Evolutionary conservation across 2,113 vertebrate species (phyloP).

Genomic region (Chaetorhynchus papuensis): DNA sequence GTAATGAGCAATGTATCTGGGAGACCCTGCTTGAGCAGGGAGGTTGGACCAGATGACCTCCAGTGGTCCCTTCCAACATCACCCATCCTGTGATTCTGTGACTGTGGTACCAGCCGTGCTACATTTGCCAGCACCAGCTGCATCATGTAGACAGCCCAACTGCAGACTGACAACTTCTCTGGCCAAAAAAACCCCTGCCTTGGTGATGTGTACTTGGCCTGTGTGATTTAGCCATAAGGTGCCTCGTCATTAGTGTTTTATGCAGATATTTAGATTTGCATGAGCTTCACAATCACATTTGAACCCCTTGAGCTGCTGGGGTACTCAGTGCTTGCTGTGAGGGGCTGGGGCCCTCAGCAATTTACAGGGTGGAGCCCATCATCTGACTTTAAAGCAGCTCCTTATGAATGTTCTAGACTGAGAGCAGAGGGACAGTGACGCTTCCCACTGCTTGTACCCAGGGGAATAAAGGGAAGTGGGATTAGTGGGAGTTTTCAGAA

Average conservation of each 20-base stretch:
- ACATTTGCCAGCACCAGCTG: background rate
- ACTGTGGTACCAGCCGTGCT: background rate
- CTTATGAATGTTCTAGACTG: constrained; percentile 1
- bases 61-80: background rate
- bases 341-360: background rate
- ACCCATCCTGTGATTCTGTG: background rate
- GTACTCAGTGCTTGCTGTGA: background rate
- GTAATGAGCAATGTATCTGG: background rate
- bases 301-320: background rate
- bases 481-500: constrained; percentile 44
- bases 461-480: constrained; percentile 11
- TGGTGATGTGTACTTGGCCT: background rate
- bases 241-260: background rate
- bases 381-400: background rate
- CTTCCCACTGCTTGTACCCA: constrained; percentile 27
- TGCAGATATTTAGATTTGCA: background rate
- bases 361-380: background rate
- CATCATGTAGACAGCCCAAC: background rate
- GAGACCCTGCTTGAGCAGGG: background rate
- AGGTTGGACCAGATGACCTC: background rate
- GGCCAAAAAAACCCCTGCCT: background rate
- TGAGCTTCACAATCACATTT: background rate
- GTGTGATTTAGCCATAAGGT: background rate
- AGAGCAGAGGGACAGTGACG: constrained; percentile 3
- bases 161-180: background rate